A percentile compares a stretch with the other conserved stretches of the same genome.
Evolutionary conservation across 2,113 vertebrate genomes (phyloP).

Genomic region (Grammomys surdaster): DNA sequence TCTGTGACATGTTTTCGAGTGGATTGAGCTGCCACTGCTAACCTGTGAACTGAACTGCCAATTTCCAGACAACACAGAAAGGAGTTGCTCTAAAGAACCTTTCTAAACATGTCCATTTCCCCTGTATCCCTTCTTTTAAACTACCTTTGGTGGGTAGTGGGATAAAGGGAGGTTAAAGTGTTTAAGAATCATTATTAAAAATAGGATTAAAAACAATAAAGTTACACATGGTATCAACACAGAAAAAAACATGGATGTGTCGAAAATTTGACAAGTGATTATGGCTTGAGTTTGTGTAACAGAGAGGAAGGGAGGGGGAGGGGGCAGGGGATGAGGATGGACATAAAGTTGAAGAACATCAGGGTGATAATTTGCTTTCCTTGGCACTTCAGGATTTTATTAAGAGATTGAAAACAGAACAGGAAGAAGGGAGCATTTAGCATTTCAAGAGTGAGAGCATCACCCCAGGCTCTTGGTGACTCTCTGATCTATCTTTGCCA

Average conservation of each 20-base stretch:
- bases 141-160: no score
- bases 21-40: no score
- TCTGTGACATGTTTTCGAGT: no score
- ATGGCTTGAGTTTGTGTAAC: background rate
- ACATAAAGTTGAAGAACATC: background rate
- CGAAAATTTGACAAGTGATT: background rate
- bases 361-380: background rate
- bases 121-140: no score
- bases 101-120: no score
- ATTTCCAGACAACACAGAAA: no score
- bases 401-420: background rate
- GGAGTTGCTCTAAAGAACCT: no score
- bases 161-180: no score
- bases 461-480: background rate
- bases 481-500: background rate
- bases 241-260: background rate
- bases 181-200: no score
- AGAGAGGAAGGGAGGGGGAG: background rate
- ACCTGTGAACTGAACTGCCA: no score
- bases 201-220: no score
- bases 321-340: accelerated
- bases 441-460: background rate
- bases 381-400: slow-evolving; percentile 22
- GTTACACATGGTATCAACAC: no score
- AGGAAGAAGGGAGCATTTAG: background rate